Percentiles rank a stretch among this genome's conserved stretches.
Conservation (phyloP, 2,797 vertebrate genomes). For the Paguma larvata region DNA sequence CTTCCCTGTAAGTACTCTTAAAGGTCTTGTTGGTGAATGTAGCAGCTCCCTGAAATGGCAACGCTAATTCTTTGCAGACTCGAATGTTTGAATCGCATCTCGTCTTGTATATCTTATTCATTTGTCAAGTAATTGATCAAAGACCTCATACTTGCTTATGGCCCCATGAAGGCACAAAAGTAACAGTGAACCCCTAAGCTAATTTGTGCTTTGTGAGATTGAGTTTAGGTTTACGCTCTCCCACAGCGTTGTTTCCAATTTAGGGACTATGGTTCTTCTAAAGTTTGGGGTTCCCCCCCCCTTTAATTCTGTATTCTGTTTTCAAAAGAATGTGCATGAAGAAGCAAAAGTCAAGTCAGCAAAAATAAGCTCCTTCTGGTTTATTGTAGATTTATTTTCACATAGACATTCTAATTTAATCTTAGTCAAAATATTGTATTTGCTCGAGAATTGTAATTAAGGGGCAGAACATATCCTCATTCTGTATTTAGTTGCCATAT, state of each 20-base stretch:
- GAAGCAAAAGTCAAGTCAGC: constrained; percentile 75
- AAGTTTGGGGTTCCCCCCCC: constrained; percentile 64
- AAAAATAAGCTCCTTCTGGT: constrained; percentile 63
- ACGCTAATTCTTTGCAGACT: constrained; percentile 87
- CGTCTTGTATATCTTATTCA: constrained; percentile 86
- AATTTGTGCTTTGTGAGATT: constrained; percentile 88
- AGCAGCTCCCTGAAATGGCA: constrained; percentile 71
- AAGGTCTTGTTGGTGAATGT: constrained; percentile 64
- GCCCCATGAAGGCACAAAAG: constrained; percentile 85
- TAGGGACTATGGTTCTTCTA: constrained; percentile 84
- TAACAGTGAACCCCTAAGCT: constrained; percentile 86
- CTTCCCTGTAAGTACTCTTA: constrained; percentile 94
- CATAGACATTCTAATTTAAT: constrained; percentile 43
- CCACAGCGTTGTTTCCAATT: constrained; percentile 88
- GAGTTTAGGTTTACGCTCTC: constrained; percentile 85
- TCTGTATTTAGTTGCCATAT: constrained; percentile 2
- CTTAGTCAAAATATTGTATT: constrained; percentile 61
- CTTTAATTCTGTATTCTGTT: constrained; percentile 85
- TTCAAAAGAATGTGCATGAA: constrained; percentile 81
- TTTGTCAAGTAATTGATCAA: constrained; percentile 89
- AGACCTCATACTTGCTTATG: constrained; percentile 85
- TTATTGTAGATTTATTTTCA: constrained; percentile 57
- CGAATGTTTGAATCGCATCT: constrained; percentile 79
- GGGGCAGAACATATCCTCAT: constrained; percentile 40
- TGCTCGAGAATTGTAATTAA: constrained; percentile 47